Evolutionary conservation across 2,888 invertebrate species (phyloP), one percentile per base, ranked within the genome.

Genomic region (Selenia dentaria): DNA sequence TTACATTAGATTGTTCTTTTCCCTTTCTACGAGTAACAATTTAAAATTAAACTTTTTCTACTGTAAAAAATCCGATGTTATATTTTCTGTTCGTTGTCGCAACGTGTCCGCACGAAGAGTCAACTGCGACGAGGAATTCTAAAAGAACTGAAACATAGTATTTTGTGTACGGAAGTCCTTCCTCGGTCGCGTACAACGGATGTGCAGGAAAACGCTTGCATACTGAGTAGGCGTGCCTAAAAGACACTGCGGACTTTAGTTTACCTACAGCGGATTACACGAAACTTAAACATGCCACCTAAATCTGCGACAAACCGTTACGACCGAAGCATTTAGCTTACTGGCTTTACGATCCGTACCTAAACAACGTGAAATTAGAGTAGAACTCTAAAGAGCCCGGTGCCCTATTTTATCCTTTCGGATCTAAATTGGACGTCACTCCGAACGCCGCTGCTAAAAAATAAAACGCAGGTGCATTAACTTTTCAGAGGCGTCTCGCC

Each of bases 191-290:
- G 78, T 83, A 84, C 81, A 86, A 83, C 86, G 89, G 87, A 88
- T 89, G 82, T 87, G 77, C 79, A 84, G 86, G 82, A 83, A 87
- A 85, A 84, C 84, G 84, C 85, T 85, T 86, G 90, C 90, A 90
- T 90, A 87, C 88, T 86, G 86, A 90, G 83, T 83, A 88, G 86
- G 79, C 87, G 85, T 83, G 81, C 88, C 86, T 88, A 87, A 88
- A 89, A 90, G 88, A 89, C 84, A 89, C 83, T 87, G 86, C 86
- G 82, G 89, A 83, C 82, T 88, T 83, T 82, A 80, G 79, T 79
- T 82, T 79, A 85, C 83, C 79, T 83, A 85, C 80, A 77, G 67
- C 66, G 81, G 87, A 85, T 85, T 88, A 87, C 81, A 83, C 82
- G 74, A 86, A 89, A 87, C 80, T 82, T 83, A 79, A 85, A 83